Conservation (phyloP, 2,888 invertebrate genomes). For the Barypeithes pellucidus region DNA sequence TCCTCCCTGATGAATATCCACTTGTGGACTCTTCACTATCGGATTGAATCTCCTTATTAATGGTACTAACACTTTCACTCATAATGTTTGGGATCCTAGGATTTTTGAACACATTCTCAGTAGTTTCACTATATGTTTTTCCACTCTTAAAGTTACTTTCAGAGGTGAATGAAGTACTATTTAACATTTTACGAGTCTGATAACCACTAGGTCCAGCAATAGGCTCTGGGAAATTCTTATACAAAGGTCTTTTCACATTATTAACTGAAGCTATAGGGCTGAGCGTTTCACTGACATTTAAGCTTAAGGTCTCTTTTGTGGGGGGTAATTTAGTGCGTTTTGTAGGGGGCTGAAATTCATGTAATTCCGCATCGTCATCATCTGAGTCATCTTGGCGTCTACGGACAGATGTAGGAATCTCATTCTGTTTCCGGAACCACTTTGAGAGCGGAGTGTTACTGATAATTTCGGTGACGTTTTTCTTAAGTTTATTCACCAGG, state of each 20-base stretch:
- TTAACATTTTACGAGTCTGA: slow-evolving; percentile 60
- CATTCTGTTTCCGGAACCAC: slow-evolving; percentile 70
- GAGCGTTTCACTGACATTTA: slow-evolving; percentile 45
- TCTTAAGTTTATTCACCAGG: slow-evolving; percentile 80
- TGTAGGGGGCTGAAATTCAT: slow-evolving; percentile 70
- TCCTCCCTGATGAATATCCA: slow-evolving; percentile 72
- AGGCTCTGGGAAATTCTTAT: slow-evolving; percentile 62
- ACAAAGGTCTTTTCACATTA: slow-evolving; percentile 48
- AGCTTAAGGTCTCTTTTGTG: slow-evolving; percentile 46
- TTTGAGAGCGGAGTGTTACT: slow-evolving; percentile 74
- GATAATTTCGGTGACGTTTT: slow-evolving; percentile 77
- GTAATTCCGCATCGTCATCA: slow-evolving; percentile 66
- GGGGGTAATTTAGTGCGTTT: slow-evolving; percentile 68
- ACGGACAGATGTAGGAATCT: slow-evolving; percentile 60
- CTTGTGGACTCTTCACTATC: slow-evolving; percentile 76
- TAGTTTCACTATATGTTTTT: slow-evolving; percentile 45
- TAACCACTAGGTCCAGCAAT: slow-evolving; percentile 67
- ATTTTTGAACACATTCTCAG: slow-evolving; percentile 46
- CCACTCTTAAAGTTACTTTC: slow-evolving; percentile 19
- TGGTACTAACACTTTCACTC: slow-evolving; percentile 61
- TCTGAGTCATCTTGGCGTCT: slow-evolving; percentile 68
- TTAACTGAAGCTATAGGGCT: slow-evolving; percentile 49
- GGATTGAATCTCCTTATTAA: slow-evolving; percentile 66
- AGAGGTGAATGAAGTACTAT: slow-evolving; percentile 42
- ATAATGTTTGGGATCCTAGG: slow-evolving; percentile 7